Percentiles rank a stretch among this genome's conserved stretches.
Conservation (phyloP, 2,113 vertebrate species). For the Morone saxatilis region DNA sequence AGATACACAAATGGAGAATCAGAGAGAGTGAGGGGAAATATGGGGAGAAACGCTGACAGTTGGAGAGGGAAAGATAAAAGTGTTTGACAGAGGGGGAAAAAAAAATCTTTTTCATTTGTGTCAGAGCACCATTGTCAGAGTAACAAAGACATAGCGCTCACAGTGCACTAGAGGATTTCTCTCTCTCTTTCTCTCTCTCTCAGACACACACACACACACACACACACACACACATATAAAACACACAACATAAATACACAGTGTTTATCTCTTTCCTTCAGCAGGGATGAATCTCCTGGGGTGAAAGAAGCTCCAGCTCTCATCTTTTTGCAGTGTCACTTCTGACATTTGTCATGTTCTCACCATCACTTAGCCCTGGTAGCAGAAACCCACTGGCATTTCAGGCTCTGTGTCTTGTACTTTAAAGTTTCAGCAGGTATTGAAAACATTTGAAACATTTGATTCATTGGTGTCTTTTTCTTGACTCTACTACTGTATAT, state of each 20-base stretch:
- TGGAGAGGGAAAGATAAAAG: slow-evolving; percentile 69
- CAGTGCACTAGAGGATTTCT: slow-evolving; percentile 68
- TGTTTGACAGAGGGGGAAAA: slow-evolving; percentile 63
- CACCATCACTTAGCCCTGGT: slow-evolving; percentile 47
- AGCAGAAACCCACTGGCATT: slow-evolving; percentile 29
- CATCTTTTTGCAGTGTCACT: slow-evolving; percentile 72
- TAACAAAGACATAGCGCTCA: slow-evolving; percentile 77
- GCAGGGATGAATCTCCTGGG: slow-evolving; percentile 66
- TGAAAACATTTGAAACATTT: slow-evolving; percentile 11
- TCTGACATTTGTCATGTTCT: slow-evolving; percentile 75
- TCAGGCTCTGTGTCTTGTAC: slow-evolving; percentile 8
- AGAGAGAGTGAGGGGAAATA: slow-evolving; percentile 41
- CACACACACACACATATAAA: slow-evolving; percentile 35
- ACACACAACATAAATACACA: slow-evolving; percentile 65
- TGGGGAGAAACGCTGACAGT: slow-evolving; percentile 74
- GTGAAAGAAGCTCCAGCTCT: slow-evolving; percentile 62
- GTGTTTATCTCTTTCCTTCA: slow-evolving; percentile 75
- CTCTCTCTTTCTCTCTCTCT: slow-evolving; percentile 34
- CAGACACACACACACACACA: slow-evolving; percentile 28
- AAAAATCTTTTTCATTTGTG: slow-evolving; percentile 75
- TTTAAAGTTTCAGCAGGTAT: slow-evolving; percentile 28
- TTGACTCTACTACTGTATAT: not conserved
- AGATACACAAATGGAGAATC: slow-evolving; percentile 69
- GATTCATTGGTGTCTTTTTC: slow-evolving; percentile 21
- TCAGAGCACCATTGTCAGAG: slow-evolving; percentile 70